Evolutionary conservation across 2,113 vertebrate genomes (phyloP), one percentile per base, ranked within the genome.

Genomic region (Onychorhynchus coronatus): DNA sequence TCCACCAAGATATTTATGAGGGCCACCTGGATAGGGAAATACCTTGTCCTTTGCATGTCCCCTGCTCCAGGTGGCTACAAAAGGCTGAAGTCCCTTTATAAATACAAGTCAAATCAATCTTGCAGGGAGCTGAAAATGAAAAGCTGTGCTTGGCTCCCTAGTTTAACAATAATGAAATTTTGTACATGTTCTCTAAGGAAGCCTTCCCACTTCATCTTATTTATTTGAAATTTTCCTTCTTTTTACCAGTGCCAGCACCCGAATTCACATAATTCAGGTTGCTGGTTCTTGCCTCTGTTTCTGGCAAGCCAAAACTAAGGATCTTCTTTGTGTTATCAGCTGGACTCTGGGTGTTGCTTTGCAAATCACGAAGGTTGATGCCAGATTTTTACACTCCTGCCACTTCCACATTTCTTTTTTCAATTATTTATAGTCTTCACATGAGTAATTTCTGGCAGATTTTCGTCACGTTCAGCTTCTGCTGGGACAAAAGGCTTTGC

Each of bases 21-120:
- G 97, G 98, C 98, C 97, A 98, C 97, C 97, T 97, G 97, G 96
- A 95, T 95, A 90, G 95, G 94, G 96, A 98, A 97, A 96, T 96
- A 95, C 77, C 88, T 91, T 87, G 94, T 93, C 93, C 96, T 96
- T 95, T 95, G 92, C 91, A 9, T 80, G 85, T 92, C 94, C 93
- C 72, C 31, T 55, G 68, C 53, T 94, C 95, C 96, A 94, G 95
- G 92, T 96, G 97, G 91, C 92, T 92, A 88, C 93, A 95, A 94
- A 95, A 97, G 89, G 77, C 91, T 72, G 75, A 82, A 94, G 94
- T 95, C 84, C 70, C 70, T 96, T 80, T 56, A 93, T 88, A 92
- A 82, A 83, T 19, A 71, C 5, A 5, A 87, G 88, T 94, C 93
- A 97, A 89, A 96, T 96, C 92, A 95, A 93, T 97, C 96, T 96